These are phyloP conservation scores for Eumacrocentrus americanus DNA, from an alignment of 2,888 invertebrate genomes.

Conservation along the genomic window DNA sequence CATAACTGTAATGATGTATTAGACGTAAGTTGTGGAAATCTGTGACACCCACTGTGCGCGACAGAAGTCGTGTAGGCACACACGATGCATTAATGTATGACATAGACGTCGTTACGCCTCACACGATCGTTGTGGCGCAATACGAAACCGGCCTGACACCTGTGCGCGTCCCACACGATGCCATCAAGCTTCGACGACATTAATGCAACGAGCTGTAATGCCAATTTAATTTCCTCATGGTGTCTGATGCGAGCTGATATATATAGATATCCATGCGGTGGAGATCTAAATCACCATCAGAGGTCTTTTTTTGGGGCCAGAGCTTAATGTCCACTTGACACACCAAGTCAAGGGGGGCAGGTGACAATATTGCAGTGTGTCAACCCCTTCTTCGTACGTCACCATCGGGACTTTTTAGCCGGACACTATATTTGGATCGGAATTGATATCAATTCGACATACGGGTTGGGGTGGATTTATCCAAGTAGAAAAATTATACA, in stretches of 20 bases:
- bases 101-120: constrained; percentile 29
- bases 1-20: neutral
- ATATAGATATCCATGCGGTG: constrained; percentile 32
- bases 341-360: constrained; percentile 39
- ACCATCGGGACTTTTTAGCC: neutral
- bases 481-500: no score
- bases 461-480: constrained; percentile 16
- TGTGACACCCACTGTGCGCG: constrained; percentile 5
- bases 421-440: constrained; percentile 13
- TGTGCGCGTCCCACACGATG: constrained; percentile 52
- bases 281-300: constrained; percentile 35
- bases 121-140: constrained; percentile 33
- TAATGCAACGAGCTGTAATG: constrained; percentile 48
- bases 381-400: constrained; percentile 1
- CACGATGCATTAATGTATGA: constrained; percentile 12
- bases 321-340: constrained; percentile 56
- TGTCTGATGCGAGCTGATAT: constrained; percentile 9
- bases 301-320: constrained; percentile 21
- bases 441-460: constrained; percentile 11
- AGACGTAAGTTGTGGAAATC: neutral
- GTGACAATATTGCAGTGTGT: no score
- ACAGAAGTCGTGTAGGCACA: constrained; percentile 13
- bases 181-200: constrained; percentile 30
- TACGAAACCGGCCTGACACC: constrained; percentile 46
- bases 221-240: constrained; percentile 53